Evolutionary conservation across 2,888 invertebrate species (phyloP).

Genomic region (Cremastinae sp.): DNA sequence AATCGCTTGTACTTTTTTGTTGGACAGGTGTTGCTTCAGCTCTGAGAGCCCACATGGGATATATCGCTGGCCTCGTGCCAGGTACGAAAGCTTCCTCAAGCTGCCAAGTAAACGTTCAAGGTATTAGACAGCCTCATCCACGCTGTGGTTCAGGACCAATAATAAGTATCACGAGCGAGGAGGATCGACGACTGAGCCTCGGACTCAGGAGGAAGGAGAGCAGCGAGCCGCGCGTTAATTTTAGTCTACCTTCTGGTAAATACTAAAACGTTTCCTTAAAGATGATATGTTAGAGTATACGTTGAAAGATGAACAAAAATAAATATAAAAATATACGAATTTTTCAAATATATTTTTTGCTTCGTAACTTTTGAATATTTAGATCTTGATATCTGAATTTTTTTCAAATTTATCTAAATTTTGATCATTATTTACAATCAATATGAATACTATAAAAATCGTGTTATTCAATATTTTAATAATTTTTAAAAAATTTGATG

Average conservation of each 20-base stretch:
- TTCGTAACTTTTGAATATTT: no score
- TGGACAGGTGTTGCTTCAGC: constrained; percentile 84
- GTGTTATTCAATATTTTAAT: no score
- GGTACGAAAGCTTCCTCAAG: constrained; percentile 81
- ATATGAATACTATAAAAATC: no score
- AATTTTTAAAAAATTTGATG: no score
- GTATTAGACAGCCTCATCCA: constrained; percentile 72
- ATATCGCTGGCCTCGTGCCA: constrained; percentile 87
- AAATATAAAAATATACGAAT: no score
- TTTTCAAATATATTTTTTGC: no score
- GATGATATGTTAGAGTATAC: no score
- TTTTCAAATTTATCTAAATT: no score
- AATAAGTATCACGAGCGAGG: constrained; percentile 77
- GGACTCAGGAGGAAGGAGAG: constrained; percentile 76
- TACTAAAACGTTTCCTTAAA: constrained; percentile 14
- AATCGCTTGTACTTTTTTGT: constrained; percentile 2
- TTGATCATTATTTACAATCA: no score
- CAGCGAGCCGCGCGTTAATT: constrained; percentile 85
- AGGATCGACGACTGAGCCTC: constrained; percentile 76
- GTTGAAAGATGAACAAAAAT: no score
- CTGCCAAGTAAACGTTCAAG: constrained; percentile 75
- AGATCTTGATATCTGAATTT: no score
- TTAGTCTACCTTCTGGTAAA: constrained; percentile 78
- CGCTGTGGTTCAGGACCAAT: constrained; percentile 78
- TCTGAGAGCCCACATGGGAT: constrained; percentile 87